phyloP scores from a whole-genome alignment of 2,797 vertebrate species.

The Chanos chanos region DNA sequence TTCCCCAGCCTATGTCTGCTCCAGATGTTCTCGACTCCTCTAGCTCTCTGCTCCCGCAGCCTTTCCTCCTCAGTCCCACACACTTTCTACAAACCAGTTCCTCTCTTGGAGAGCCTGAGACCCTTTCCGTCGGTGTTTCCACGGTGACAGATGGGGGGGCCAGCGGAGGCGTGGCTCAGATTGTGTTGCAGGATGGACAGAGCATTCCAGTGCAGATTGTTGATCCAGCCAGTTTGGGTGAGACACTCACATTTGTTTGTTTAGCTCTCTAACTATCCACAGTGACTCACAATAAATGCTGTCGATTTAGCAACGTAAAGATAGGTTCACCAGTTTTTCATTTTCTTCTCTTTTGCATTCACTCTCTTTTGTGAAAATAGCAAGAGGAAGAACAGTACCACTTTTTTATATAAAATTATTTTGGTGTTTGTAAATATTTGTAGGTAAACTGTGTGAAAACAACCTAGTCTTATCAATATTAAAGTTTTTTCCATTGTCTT shows the following conservation, averaged over 20 bases:
- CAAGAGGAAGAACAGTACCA: neutral
- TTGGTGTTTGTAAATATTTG: neutral
- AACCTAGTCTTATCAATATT: no score
- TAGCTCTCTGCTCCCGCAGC: constrained; percentile 48
- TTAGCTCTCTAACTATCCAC: no score
- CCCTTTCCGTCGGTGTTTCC: constrained; percentile 55
- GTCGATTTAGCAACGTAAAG: neutral
- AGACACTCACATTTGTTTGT: constrained; percentile 37
- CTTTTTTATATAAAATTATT: neutral
- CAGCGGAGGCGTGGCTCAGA: constrained; percentile 58
- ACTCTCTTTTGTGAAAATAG: neutral
- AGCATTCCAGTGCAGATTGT: constrained; percentile 66
- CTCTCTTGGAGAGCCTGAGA: constrained; percentile 42
- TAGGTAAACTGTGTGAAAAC: no score
- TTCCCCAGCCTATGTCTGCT: constrained; percentile 53
- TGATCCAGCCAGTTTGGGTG: constrained; percentile 61
- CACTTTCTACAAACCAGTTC: constrained; percentile 53
- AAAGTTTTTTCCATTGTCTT: no score
- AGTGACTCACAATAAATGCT: no score
- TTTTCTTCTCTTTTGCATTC: neutral
- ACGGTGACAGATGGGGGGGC: constrained; percentile 49
- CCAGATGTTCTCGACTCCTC: constrained; percentile 54
- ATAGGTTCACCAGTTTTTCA: neutral
- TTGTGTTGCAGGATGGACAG: constrained; percentile 66
- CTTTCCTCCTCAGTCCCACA: constrained; percentile 56